Evolutionary conservation across 2,888 invertebrate genomes (phyloP).

Genomic region (Erebia palarica): DNA sequence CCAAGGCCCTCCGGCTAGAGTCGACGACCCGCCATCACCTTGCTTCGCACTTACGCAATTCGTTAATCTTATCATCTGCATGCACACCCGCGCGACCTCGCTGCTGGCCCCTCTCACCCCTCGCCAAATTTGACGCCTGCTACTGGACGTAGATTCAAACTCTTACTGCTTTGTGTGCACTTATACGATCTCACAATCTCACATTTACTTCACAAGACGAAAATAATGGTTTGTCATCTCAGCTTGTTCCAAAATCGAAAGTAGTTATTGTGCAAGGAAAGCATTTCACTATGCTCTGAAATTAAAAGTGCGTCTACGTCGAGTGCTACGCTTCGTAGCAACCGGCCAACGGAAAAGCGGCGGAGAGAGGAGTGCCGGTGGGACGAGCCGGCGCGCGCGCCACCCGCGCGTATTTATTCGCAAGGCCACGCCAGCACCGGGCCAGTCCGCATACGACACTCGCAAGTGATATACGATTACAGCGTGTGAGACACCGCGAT

Average conservation of each 20-base stretch:
- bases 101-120: conserved; percentile 61
- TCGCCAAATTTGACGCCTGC: conserved; percentile 66
- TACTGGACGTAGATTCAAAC: conserved; percentile 41
- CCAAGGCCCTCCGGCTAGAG: conserved; percentile 72
- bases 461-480: conserved; percentile 72
- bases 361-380: conserved; percentile 72
- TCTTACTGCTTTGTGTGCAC: conserved; percentile 24
- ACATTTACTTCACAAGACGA: not conserved
- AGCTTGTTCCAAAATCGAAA: conserved; percentile 2
- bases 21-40: conserved; percentile 80
- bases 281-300: conserved; percentile 35
- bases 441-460: conserved; percentile 78
- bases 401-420: conserved; percentile 76
- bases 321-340: conserved; percentile 61
- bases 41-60: conserved; percentile 80
- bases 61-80: conserved; percentile 79
- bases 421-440: conserved; percentile 78
- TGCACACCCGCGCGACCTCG: conserved; percentile 72
- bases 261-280: conserved; percentile 13
- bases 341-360: conserved; percentile 62
- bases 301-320: conserved; percentile 55
- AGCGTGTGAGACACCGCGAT: conserved; percentile 59
- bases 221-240: not conserved
- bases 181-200: not conserved
- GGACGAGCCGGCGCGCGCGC: conserved; percentile 72